Conservation (phyloP, 2,797 vertebrate species). For the Myiotriccus ornatus region DNA sequence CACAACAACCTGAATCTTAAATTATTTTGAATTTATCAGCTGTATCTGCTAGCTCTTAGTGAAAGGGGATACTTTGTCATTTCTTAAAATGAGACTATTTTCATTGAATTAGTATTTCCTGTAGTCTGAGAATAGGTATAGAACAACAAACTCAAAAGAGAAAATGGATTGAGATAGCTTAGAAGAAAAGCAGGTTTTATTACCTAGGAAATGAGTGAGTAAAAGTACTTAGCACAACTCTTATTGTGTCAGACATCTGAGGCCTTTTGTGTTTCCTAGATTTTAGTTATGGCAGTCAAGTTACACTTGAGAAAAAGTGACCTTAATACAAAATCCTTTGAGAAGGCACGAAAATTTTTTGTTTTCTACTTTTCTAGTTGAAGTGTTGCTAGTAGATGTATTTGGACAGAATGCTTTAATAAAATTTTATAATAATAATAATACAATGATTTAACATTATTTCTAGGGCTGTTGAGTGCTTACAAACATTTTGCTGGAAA, state of each 20-base stretch:
- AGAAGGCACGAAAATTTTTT: background rate
- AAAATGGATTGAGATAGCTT: background rate
- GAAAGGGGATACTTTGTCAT: background rate
- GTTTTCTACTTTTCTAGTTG: background rate
- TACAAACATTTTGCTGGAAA: background rate
- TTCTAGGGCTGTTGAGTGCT: background rate
- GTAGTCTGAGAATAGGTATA: background rate
- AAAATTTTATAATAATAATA: background rate
- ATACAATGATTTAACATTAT: background rate
- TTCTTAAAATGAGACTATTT: background rate
- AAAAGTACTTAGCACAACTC: background rate
- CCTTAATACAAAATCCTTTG: background rate
- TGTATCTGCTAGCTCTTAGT: background rate
- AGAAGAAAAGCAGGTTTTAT: background rate
- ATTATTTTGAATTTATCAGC: background rate
- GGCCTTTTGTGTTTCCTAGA: background rate
- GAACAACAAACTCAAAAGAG: background rate
- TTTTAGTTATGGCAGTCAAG: background rate
- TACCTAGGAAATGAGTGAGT: constrained; percentile 15
- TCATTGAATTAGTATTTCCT: background rate
- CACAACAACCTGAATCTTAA: background rate
- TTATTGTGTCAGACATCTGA: background rate
- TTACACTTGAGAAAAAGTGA: background rate
- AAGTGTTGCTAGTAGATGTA: background rate
- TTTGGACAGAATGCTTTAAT: background rate